Conservation (phyloP, 2,113 vertebrate species). For the Nipponia nippon region DNA sequence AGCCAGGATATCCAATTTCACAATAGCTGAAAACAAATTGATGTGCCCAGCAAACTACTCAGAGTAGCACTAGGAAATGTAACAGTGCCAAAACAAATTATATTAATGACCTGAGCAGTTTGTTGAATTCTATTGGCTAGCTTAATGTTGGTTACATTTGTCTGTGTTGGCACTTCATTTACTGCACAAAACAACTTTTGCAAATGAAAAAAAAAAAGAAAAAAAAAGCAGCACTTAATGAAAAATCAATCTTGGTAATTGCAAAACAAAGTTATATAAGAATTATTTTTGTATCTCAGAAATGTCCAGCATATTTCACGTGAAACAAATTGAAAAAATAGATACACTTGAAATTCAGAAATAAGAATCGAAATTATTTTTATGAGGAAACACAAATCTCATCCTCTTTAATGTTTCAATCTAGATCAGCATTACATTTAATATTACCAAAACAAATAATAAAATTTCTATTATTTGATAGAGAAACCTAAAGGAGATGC, state of each 20-base stretch:
- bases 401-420: not conserved
- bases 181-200: constrained; percentile 73
- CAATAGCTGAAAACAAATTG: constrained; percentile 93
- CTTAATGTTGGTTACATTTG: constrained; percentile 78
- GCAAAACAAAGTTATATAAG: constrained; percentile 51
- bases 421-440: not conserved
- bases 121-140: constrained; percentile 80
- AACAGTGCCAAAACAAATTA: constrained; percentile 85
- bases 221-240: constrained; percentile 42
- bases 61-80: constrained; percentile 85
- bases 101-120: constrained; percentile 83
- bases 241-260: constrained; percentile 64
- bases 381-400: not conserved
- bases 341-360: not conserved
- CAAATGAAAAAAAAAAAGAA: constrained; percentile 38
- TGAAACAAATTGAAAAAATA: not conserved
- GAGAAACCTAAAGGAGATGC: not conserved
- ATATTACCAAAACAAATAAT: not conserved
- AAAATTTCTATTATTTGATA: not conserved
- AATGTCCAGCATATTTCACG: not conserved
- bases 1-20: constrained; percentile 91
- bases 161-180: constrained; percentile 74
- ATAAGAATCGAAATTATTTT: constrained; percentile 5
- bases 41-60: constrained; percentile 91
- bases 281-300: constrained; percentile 49